These are phyloP conservation scores for Nomada goodeniana DNA, from an alignment of 2,888 invertebrate genomes.

Conservation along the genomic window DNA sequence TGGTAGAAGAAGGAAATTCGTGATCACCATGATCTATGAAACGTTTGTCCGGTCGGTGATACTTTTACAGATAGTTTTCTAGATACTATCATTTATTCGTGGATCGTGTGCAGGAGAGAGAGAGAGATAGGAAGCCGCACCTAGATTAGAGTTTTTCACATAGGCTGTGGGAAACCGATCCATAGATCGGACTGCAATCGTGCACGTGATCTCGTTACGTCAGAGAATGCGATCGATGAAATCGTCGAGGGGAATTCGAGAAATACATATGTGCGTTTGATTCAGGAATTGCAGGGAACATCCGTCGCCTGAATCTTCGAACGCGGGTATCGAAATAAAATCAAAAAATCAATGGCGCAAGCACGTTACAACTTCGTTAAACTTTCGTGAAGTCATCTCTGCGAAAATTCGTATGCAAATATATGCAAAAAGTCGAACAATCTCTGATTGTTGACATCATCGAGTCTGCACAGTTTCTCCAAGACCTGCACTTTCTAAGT, in stretches of 20 bases:
- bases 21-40: constrained; percentile 10
- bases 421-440: neutral
- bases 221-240: constrained; percentile 32
- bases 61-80: constrained; percentile 3
- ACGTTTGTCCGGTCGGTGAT: constrained; percentile 11
- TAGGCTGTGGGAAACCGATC: constrained; percentile 52
- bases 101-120: constrained; percentile 24
- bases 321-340: neutral
- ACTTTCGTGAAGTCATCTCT: neutral
- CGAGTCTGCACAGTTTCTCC: neutral
- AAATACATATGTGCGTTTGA: neutral
- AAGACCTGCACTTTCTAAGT: constrained; percentile 8
- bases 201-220: constrained; percentile 36
- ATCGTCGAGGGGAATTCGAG: neutral
- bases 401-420: neutral
- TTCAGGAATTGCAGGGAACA: neutral
- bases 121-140: constrained; percentile 52
- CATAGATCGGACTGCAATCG: constrained; percentile 8
- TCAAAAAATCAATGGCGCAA: neutral
- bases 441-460: neutral
- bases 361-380: neutral
- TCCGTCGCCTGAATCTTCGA: neutral
- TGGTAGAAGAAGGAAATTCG: constrained; percentile 17
- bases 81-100: neutral
- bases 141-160: constrained; percentile 38